These are phyloP conservation scores for Epinephelus malabaricus DNA, from an alignment of 2,797 vertebrate genomes.

Conservation along the genomic window DNA sequence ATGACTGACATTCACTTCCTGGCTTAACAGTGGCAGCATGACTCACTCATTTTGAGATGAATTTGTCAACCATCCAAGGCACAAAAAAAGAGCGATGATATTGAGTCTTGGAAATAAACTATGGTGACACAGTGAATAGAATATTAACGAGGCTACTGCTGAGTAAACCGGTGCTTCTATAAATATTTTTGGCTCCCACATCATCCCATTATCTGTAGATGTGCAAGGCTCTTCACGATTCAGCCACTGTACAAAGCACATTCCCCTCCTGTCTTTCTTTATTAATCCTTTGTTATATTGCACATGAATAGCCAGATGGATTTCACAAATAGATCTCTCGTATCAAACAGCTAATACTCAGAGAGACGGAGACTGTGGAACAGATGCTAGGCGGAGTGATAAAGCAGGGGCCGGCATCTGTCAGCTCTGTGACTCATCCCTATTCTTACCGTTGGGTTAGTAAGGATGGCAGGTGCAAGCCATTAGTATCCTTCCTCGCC, in stretches of 20 bases:
- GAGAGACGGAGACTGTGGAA: slow-evolving; percentile 39
- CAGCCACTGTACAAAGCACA: slow-evolving; percentile 1
- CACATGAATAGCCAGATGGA: slow-evolving; percentile 28
- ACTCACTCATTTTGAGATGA: slow-evolving; percentile 20
- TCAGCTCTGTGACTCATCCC: slow-evolving; percentile 71
- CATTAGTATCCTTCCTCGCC: slow-evolving; percentile 36
- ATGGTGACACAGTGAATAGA: slow-evolving; percentile 4
- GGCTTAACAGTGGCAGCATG: not conserved
- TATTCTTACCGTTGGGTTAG: slow-evolving; percentile 69
- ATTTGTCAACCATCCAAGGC: slow-evolving; percentile 28
- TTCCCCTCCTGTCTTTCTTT: slow-evolving; percentile 13
- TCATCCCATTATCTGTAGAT: slow-evolving; percentile 16
- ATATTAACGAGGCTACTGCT: slow-evolving; percentile 11
- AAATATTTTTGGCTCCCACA: slow-evolving; percentile 37
- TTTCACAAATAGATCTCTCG: slow-evolving; percentile 46
- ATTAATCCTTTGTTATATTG: slow-evolving; percentile 29
- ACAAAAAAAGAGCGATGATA: slow-evolving; percentile 10
- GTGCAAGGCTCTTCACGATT: slow-evolving; percentile 12
- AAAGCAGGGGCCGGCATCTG: slow-evolving; percentile 28
- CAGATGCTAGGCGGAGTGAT: slow-evolving; percentile 55
- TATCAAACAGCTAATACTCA: slow-evolving; percentile 44
- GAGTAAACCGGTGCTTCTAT: slow-evolving; percentile 33
- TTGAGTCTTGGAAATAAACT: not conserved
- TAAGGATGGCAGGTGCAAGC: slow-evolving; percentile 55
- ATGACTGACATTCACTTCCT: not conserved